Percentiles rank a stretch among this genome's conserved stretches.
Conservation (phyloP, 2,113 vertebrate species). For the Hippocampus barbouri region DNA sequence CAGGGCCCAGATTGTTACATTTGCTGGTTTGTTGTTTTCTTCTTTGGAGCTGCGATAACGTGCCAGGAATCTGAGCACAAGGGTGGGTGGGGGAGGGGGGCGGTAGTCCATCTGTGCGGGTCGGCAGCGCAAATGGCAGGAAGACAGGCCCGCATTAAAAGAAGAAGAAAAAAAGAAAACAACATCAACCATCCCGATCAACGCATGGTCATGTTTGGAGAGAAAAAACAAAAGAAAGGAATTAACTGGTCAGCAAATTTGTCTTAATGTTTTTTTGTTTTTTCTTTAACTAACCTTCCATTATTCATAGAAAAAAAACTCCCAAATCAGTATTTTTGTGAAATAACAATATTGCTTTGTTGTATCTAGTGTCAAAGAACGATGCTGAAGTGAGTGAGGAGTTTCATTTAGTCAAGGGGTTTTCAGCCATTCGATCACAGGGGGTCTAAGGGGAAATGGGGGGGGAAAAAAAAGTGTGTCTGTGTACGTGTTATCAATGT, state of each 20-base stretch:
- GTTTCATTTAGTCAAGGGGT: too few species aligned
- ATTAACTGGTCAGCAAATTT: not conserved
- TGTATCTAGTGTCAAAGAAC: too few species aligned
- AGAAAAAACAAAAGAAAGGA: not conserved
- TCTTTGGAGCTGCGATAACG: slow-evolving; percentile 55
- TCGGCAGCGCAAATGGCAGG: slow-evolving; percentile 19
- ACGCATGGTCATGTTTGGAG: not conserved
- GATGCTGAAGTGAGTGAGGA: too few species aligned
- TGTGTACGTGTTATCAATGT: too few species aligned
- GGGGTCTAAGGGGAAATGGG: too few species aligned
- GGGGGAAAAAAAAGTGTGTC: too few species aligned
- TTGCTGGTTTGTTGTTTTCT: slow-evolving; percentile 74
- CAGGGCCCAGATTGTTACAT: slow-evolving; percentile 79
- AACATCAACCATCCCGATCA: not conserved
- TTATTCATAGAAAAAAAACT: too few species aligned
- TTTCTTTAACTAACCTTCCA: too few species aligned
- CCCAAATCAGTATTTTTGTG: too few species aligned
- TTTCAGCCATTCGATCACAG: too few species aligned
- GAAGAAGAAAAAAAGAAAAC: not conserved
- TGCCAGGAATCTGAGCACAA: slow-evolving; percentile 59
- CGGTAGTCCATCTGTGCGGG: slow-evolving; percentile 34
- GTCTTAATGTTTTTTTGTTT: too few species aligned
- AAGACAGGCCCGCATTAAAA: not conserved
- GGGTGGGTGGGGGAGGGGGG: not conserved
- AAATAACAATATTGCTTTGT: too few species aligned